Base-by-base conservation (phyloP, 2,113 vertebrate genomes). In the Halcyon senegalensis region DNA sequence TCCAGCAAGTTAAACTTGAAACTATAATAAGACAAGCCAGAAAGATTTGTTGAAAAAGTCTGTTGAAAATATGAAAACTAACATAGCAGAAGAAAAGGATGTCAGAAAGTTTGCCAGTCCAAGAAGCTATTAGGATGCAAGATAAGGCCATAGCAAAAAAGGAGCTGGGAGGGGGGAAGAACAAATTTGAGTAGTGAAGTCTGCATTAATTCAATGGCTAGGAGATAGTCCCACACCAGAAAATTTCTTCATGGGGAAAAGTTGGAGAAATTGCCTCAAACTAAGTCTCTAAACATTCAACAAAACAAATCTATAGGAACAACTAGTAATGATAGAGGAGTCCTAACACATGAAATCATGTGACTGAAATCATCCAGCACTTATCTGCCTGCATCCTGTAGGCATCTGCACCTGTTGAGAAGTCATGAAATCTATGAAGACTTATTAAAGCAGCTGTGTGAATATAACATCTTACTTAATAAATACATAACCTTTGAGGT, bases 1-100 rank as follows among this genome's bases (percentile, higher is more conserved):
- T 79, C 43, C 48, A 89, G 39, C 84, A 94, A 66, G 93, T 89
- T 93, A 69, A 84, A 67, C 33, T 59, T 95, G 66, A 89, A 94
- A 82, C 20, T 79, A 14, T 46, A 87, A 20, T 72, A 39, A 91
- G 68, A 46, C 5, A 60, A 60, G 58, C 35, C 51, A 82, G 74
- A 91, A 82, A 84, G 30, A 43, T 70, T 0, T 94, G 66, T 48
- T 69, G 59, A 75, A 91, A 91, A 6, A 44, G 51, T 72, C 68
- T 59, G 20, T 35, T 82, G 33, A 68, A 94, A 95, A 84, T 89
- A 78, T 3, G 31, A 87, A 84, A 86, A 67, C 27, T 63, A 84
- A 41, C 60, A 60, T 10, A 82, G 31, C 21, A 82, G 24, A 86
- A 68, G 30, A 56, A 66, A 46, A 90, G 75, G 5, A 4, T n/a